Evolutionary conservation across 2,797 vertebrate species (phyloP), one percentile per base, ranked within the genome.

Genomic region (Eulemur albifrons): DNA sequence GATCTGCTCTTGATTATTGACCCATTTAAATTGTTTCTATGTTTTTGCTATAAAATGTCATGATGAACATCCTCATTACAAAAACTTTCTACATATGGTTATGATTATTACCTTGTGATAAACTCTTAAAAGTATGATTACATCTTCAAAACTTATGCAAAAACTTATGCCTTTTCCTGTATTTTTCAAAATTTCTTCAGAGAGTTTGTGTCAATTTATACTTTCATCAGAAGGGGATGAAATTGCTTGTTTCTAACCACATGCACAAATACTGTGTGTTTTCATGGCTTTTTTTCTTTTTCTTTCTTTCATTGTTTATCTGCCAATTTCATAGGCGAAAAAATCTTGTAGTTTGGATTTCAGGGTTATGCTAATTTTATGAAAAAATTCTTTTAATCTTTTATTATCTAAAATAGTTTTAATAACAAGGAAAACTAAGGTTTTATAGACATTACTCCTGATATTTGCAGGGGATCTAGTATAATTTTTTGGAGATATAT

Each of bases 401-500:
- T 92, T 95, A 65, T 88, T 45, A 54, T 52, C 57, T 85, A 76
- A 77, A 96, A 45, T 54, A 89, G 7, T 83, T 89, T 93, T 86
- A 61, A 45, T 69, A 81, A 84, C 9, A 77, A 75, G 57, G 20
- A 5, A 87, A 95, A 67, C n/a, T 70, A 76, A 48, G 9, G 7
- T 79, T 87, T 82, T 79, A 61, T 93, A 79, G 73, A 93, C 20
- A 48, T 70, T 54, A 69, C 32, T 11, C 45, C 27, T 75, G 38
- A n/a, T 85, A 73, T 72, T 95, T 92, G 35, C 43, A 81, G 38
- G 32, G 20, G 75, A 75, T 85, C 18, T 92, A n/a, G 52, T 43
- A 17, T 40, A 65, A 45, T 38, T 91, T 54, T 89, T 83, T 72
- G 15, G 43, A 59, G n/a, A n/a, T 27, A 35, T 1, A 2, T 86